Conservation (phyloP, 2,888 invertebrate species). For the Hypsopygia costalis region DNA sequence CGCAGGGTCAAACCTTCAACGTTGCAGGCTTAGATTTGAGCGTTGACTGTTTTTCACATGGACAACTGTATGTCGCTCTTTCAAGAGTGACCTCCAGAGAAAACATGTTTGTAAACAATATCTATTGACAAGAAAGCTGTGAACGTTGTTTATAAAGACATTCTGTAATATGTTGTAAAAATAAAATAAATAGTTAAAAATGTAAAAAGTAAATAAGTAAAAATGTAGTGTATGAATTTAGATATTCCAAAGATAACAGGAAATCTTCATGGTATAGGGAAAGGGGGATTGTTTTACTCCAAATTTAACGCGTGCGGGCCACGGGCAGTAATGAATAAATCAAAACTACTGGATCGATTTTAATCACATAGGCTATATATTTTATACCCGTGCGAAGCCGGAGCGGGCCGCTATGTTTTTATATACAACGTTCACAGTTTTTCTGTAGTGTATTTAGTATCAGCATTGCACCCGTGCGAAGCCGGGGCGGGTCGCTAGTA, state of each 20-base stretch:
- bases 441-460: no score
- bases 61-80: slow-evolving; percentile 11
- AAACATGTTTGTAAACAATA: slow-evolving; percentile 10
- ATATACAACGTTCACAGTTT: no score
- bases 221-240: no score
- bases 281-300: slow-evolving; percentile 13
- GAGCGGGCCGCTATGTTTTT: no score
- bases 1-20: slow-evolving; percentile 9
- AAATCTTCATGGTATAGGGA: no score
- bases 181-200: no score
- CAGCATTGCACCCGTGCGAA: no score
- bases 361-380: neutral
- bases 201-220: no score
- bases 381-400: no score
- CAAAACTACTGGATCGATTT: slow-evolving; percentile 4
- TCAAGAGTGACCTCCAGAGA: slow-evolving; percentile 8
- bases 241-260: no score
- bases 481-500: no score
- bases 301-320: slow-evolving; percentile 12
- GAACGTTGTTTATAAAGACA: slow-evolving; percentile 10
- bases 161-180: neutral
- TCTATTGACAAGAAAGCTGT: slow-evolving; percentile 2
- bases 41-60: slow-evolving; percentile 14
- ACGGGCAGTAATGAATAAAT: slow-evolving; percentile 3
- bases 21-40: slow-evolving; percentile 12